Base-by-base conservation (phyloP, 2,888 invertebrate genomes). In the Pseudanteris insignis region DNA sequence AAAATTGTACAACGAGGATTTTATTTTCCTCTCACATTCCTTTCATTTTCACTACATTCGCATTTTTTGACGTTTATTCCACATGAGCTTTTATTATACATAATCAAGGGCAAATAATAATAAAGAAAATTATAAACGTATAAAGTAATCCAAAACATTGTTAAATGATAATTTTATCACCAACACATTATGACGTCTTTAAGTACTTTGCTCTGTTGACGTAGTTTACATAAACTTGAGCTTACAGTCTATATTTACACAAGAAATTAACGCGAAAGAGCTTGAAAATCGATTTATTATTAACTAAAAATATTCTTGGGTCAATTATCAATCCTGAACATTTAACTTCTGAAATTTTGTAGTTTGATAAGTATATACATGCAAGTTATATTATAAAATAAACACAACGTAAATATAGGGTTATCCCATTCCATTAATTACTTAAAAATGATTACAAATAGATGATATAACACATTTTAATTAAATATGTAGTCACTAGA, bases 221-320 rank as follows among this genome's bases (percentile, higher is more conserved):
- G 14, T 43, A 10, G 26, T 25, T 37, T 55, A 47, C 26, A 34
- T 40, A 34, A 18, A 61, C 48, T 65, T 51, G 59, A 67, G 51
- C 70, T 74, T 71, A 73, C 14, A 41, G 65, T 44, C 72, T 73
- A 73, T 73, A 74, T 72, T 72, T 73, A 74, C 73, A 74, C 55
- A n/a, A n/a, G n/a, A n/a, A n/a, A n/a, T n/a, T 60, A 51, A 62
- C 48, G 33, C 38, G 12, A 40, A 47, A 34, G 37, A 47, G 47
- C 38, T 13, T 7, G 38, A 40, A 40, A 33, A 7, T 14, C 24
- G 18, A 40, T 34, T 29, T 21, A 5, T 21, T 36, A 25, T 34
- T 41, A 9, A 34, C 21, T 41, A 24, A 40, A 2, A 51, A 36
- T 26, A 37, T 2, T 12, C 25, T 38, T 32, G 37, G 13, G 32